Conservation (phyloP, 2,113 vertebrate species). For the Ophthalmolycus amberensis region DNA sequence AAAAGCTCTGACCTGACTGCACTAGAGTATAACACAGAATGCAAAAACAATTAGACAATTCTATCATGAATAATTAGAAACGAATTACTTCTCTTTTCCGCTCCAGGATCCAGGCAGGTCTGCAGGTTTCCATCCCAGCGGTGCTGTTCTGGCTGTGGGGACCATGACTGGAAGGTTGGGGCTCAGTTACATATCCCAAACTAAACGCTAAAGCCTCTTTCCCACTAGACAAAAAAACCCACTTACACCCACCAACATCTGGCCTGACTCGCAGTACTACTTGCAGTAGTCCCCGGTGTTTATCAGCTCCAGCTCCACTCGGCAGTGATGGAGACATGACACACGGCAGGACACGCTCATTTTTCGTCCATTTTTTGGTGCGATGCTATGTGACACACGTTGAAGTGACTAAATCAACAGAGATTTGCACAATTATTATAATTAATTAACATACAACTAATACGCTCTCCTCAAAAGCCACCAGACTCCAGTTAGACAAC, state of each 20-base stretch:
- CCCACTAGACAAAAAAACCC: neutral
- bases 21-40: neutral
- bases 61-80: neutral
- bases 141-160: conserved; percentile 88
- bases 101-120: conserved; percentile 87
- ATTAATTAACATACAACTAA: neutral
- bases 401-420: neutral
- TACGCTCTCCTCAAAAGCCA: neutral
- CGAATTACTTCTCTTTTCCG: neutral
- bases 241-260: neutral
- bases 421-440: neutral
- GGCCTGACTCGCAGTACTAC: neutral
- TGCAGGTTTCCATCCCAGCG: conserved; percentile 89
- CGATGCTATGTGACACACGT: neutral
- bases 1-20: neutral
- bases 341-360: neutral
- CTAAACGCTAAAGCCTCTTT: neutral
- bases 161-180: conserved; percentile 90
- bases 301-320: neutral
- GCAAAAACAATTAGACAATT: neutral
- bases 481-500: too few species aligned
- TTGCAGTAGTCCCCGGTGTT: neutral
- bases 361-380: neutral
- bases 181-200: neutral
- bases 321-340: too few species aligned